Evolutionary conservation across 2,113 vertebrate species (phyloP).

Genomic region (Lophochroa leadbeateri): DNA sequence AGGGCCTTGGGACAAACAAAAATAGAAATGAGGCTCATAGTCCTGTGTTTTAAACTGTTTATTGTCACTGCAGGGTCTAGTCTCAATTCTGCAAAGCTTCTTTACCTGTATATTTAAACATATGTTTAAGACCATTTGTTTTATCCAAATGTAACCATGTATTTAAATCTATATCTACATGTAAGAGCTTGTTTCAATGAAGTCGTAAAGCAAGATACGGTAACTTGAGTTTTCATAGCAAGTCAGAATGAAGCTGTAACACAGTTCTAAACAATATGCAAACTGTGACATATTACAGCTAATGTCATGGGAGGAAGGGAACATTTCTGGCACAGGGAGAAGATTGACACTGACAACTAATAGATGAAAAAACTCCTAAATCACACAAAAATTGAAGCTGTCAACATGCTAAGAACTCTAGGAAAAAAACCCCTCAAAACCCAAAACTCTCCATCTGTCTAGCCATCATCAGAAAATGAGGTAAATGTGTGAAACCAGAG

Average conservation of each 20-base stretch:
- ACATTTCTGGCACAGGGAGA: neutral
- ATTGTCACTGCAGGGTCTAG: neutral
- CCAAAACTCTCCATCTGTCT: neutral
- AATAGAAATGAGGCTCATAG: neutral
- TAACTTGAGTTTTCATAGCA: neutral
- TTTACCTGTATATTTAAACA: neutral
- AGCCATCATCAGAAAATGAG: slow-evolving; percentile 6
- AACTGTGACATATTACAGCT: neutral
- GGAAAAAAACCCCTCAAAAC: neutral
- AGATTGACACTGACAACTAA: neutral
- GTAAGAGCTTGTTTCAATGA: neutral
- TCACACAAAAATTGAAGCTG: neutral
- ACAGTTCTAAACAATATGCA: neutral
- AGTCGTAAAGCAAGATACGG: neutral
- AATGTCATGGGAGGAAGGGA: neutral
- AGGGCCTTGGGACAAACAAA: neutral
- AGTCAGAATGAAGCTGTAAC: neutral
- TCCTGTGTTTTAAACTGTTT: neutral
- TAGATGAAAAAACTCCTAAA: neutral
- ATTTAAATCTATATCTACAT: neutral
- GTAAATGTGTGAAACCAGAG: slow-evolving; percentile 1
- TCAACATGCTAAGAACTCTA: neutral
- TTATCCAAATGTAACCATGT: neutral
- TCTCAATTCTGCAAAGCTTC: neutral
- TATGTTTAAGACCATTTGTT: neutral